Evolutionary conservation across 35 echinoderm and acorn worm genomes (phyloP).

Genomic region (Heliocidaris erythrogramma): DNA sequence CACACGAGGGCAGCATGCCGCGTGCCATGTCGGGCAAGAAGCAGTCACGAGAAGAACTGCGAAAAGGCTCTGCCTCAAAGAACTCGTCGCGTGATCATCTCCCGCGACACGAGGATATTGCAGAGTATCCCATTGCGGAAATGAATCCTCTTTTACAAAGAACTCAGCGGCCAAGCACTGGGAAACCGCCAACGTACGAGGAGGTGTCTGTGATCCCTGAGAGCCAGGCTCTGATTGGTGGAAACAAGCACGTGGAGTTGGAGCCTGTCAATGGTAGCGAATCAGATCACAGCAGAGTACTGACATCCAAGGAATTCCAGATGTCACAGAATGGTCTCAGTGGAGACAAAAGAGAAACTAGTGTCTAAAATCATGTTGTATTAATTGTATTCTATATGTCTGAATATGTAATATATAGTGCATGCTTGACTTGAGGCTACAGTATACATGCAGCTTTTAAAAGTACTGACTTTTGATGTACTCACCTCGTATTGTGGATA

Average conservation of each 20-base stretch:
- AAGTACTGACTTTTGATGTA: background rate
- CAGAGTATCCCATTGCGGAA: background rate
- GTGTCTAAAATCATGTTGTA: conserved; percentile 39
- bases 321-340: conserved; percentile 29
- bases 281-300: conserved; percentile 30
- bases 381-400: conserved; percentile 6
- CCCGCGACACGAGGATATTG: conserved; percentile 44
- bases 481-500: background rate
- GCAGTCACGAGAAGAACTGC: background rate
- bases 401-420: background rate
- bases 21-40: conserved; percentile 17
- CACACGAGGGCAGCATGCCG: conserved; percentile 32
- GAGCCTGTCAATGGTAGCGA: conserved; percentile 35
- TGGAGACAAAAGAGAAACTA: conserved; percentile 61
- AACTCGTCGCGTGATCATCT: background rate
- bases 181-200: conserved; percentile 55
- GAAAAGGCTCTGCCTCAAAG: conserved; percentile 14
- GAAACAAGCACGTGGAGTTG: conserved; percentile 7
- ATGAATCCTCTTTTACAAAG: conserved; percentile 31
- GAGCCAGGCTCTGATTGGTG: conserved; percentile 47
- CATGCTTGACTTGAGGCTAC: background rate
- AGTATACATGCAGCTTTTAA: background rate
- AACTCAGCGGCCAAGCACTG: background rate
- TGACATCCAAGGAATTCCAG: conserved; percentile 27
- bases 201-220: conserved; percentile 47